Evolutionary conservation across 1,140 invertebrate genomes (phyloP), one percentile per base, ranked within the genome.

Genomic region (Mamestra configurata): DNA sequence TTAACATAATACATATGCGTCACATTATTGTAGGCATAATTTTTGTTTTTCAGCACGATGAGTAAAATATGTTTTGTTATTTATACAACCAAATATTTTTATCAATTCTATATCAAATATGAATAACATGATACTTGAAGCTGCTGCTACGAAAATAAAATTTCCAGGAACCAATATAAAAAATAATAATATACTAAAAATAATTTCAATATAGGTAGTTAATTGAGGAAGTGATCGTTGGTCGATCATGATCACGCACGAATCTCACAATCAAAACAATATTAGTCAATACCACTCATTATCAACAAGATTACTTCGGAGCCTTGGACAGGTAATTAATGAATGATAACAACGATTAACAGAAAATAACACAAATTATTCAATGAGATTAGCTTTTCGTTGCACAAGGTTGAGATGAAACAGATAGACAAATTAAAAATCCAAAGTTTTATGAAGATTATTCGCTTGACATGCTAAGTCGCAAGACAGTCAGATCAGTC

Each of bases 261-360:
- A 66, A 59, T 73, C 68, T 79, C 53, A 72, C 49, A 79, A 79
- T 73, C 70, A 57, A 75, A 78, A 79, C 57, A 73, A 71, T 79
- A 64, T 82, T 78, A 61, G 78, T 82, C 59, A 75, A 49, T 82
- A 73, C 59, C 73, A 77, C 61, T 68, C 55, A 76, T 77, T 82
- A 79, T 82, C 81, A 43, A 66, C 35, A 40, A 72, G 40, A 57
- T 76, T 77, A 66, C 57, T 64, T 68, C 37, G 31, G 51, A 79
- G 57, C 81, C 81, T 84, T 82, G 78, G 70, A 79, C 77, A 73
- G 68, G 73, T 80, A 80, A 80, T 80, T 80, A 80, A 73, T 70
- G 66, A 64, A 40, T 64, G 57, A 76, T 79, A 79, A 79, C 51
- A 5, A 68, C 71, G 75, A 81, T 73, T 78, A 78, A 64, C 72